Conservation (phyloP, 2,113 vertebrate species). For the Lathamus discolor region DNA sequence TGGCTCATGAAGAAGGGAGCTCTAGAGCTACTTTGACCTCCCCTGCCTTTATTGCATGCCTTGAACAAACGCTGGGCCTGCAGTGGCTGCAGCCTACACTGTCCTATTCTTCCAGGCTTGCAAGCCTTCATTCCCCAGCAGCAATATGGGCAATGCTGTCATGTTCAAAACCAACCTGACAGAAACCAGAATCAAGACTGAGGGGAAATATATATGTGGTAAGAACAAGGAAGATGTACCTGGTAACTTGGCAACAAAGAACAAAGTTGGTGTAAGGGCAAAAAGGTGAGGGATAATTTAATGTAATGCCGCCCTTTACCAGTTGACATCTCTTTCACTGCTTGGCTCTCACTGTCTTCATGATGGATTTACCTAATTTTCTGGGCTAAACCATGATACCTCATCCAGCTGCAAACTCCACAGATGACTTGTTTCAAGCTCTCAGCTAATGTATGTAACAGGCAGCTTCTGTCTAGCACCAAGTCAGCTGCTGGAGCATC, state of each 20-base stretch:
- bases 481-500: background rate
- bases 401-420: background rate
- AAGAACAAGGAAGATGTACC: conserved; percentile 8
- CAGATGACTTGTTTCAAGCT: background rate
- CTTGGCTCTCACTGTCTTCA: background rate
- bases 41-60: background rate
- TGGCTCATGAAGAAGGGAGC: background rate
- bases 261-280: conserved; percentile 24
- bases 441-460: background rate
- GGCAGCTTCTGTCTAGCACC: background rate
- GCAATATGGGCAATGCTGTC: background rate
- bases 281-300: conserved; percentile 63
- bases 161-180: background rate
- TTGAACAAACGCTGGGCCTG: rapidly evolving
- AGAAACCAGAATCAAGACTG: background rate
- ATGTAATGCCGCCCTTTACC: conserved; percentile 38
- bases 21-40: background rate
- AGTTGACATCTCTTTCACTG: conserved; percentile 26
- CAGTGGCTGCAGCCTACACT: background rate
- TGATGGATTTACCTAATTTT: conserved; percentile 22
- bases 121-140: background rate
- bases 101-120: background rate
- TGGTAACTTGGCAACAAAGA: conserved; percentile 59
- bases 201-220: background rate
- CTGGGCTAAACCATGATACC: conserved; percentile 13